These are phyloP conservation scores for Eilema griseolum DNA, from an alignment of 2,888 invertebrate genomes.

Conservation along the genomic window DNA sequence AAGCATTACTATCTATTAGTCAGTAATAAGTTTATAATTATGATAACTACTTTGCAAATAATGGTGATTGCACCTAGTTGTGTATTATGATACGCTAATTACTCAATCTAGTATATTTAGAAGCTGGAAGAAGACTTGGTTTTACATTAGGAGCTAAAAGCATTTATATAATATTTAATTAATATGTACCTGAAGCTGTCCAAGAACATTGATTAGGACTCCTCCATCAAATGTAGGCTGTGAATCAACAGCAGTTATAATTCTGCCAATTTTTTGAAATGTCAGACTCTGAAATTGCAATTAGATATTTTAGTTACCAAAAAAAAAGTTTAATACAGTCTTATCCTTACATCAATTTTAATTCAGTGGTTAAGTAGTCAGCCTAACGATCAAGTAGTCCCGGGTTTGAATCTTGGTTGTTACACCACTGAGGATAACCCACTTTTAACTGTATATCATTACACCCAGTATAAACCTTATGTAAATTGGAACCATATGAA, in stretches of 20 bases:
- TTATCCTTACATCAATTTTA: no score
- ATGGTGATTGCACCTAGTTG: not conserved
- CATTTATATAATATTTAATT: not conserved
- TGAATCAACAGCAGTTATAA: slow-evolving; percentile 97
- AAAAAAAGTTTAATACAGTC: not conserved
- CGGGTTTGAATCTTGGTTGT: no score
- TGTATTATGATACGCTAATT: not conserved
- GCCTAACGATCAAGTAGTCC: no score
- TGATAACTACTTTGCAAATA: not conserved
- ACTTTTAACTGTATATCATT: no score
- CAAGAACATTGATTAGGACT: slow-evolving; percentile 97
- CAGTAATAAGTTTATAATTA: not conserved
- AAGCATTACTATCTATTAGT: not conserved
- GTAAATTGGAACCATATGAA: no score
- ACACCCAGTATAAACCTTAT: no score
- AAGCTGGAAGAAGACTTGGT: not conserved
- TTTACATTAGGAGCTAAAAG: not conserved
- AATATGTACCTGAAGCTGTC: slow-evolving; percentile 94
- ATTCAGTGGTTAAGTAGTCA: no score
- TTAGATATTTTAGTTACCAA: not conserved
- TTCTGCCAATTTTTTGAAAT: slow-evolving; percentile 97
- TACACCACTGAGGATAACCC: no score
- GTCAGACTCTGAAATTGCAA: slow-evolving; percentile 91
- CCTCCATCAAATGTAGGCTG: slow-evolving; percentile 99
- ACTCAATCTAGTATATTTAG: not conserved